Conservation (phyloP, 2,113 vertebrate species). For the Heteronetta atricapilla region DNA sequence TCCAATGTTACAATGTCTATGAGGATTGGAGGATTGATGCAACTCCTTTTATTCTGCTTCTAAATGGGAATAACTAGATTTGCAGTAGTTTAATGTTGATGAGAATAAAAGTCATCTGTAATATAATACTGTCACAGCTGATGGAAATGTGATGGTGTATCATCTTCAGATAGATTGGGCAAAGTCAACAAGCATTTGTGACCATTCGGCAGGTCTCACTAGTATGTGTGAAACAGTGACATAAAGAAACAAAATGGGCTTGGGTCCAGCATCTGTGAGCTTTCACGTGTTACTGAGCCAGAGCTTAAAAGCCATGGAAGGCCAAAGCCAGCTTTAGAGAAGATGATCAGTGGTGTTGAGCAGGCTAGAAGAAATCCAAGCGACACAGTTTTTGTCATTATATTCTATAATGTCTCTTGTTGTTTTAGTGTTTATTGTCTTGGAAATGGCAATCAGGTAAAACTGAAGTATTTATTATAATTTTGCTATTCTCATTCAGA, state of each 20-base stretch:
- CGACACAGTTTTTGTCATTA: neutral
- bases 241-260: neutral
- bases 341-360: neutral
- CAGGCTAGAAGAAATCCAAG: neutral
- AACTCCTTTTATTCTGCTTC: neutral
- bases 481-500: neutral
- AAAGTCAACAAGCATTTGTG: neutral
- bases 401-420: neutral
- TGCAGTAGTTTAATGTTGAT: neutral
- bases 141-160: neutral
- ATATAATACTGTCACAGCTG: accelerated
- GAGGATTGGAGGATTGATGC: neutral
- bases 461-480: neutral
- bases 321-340: neutral
- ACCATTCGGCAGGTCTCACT: neutral
- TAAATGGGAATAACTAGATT: neutral
- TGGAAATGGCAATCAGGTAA: neutral
- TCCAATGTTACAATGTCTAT: neutral
- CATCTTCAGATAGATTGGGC: neutral
- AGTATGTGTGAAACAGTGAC: neutral
- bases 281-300: neutral
- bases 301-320: neutral
- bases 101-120: neutral
- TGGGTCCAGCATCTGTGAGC: neutral
- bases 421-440: neutral